Evolutionary conservation across 37 sponge, comb jelly and placozoan species (phyloP).

Genomic region (Mnemiopsis leidyi): DNA sequence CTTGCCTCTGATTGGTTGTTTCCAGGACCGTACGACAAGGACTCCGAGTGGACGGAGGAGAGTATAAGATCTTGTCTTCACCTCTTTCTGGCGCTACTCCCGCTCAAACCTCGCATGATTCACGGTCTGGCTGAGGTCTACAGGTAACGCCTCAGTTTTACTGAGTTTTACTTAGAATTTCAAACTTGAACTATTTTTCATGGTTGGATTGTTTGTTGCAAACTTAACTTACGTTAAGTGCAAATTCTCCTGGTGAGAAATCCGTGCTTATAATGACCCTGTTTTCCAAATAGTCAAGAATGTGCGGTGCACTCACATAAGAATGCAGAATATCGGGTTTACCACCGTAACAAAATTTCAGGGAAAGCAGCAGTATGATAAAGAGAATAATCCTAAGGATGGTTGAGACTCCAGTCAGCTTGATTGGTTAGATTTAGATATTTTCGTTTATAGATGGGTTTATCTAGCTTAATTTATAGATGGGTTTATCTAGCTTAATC

Average conservation of each 20-base stretch:
- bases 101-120: constrained; percentile 86
- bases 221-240: too few species aligned
- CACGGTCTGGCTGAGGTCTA: constrained; percentile 71
- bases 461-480: too few species aligned
- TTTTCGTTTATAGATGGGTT: constrained; percentile 69
- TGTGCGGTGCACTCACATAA: too few species aligned
- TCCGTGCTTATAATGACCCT: too few species aligned
- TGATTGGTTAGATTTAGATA: constrained; percentile 42
- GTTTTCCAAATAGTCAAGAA: too few species aligned
- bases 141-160: neutral
- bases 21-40: constrained; percentile 52
- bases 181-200: neutral
- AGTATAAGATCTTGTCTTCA: constrained; percentile 72
- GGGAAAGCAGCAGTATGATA: constrained; percentile 66
- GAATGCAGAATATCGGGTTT: too few species aligned
- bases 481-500: too few species aligned
- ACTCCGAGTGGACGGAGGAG: constrained; percentile 47
- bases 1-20: constrained; percentile 1
- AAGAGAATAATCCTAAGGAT: constrained; percentile 87
- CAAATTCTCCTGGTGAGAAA: too few species aligned
- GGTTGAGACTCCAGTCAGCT: constrained; percentile 74
- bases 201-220: neutral
- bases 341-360: too few species aligned
- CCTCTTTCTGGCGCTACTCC: constrained; percentile 85
- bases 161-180: neutral